These are phyloP conservation scores for Rallus limicola DNA, from an alignment of 2,113 vertebrate genomes.

Conservation along the genomic window DNA sequence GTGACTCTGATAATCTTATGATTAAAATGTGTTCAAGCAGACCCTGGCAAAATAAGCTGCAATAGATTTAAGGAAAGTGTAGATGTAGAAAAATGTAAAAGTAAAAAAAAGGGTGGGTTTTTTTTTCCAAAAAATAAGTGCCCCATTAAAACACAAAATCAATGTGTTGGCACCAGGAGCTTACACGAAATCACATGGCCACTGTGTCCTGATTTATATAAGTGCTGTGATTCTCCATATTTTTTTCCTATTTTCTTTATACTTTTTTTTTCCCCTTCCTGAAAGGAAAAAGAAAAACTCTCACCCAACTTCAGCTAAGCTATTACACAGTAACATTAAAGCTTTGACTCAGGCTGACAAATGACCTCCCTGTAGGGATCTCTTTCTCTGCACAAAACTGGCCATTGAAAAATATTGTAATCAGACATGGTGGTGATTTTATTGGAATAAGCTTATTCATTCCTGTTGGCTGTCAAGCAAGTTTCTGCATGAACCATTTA, in stretches of 20 bases:
- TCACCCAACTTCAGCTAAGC: background rate
- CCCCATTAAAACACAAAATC: background rate
- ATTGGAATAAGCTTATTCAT: constrained; percentile 68
- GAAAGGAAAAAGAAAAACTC: constrained; percentile 21
- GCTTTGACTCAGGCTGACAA: constrained; percentile 45
- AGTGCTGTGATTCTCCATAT: background rate
- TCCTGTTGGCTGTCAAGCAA: constrained; percentile 61
- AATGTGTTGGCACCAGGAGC: background rate
- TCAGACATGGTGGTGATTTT: constrained; percentile 58
- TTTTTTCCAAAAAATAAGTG: background rate
- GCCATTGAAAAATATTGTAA: constrained; percentile 67
- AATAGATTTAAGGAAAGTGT: background rate
- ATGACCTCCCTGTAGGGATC: constrained; percentile 2
- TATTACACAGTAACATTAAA: constrained; percentile 45
- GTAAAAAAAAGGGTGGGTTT: background rate
- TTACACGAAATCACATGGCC: background rate
- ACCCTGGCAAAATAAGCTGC: background rate
- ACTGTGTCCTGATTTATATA: background rate
- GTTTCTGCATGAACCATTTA: constrained; percentile 52
- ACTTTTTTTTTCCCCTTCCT: background rate
- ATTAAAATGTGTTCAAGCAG: background rate
- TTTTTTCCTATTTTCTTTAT: background rate
- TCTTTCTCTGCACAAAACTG: constrained; percentile 53
- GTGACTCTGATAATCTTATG: background rate
- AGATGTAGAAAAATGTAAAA: background rate